Evolutionary conservation across 2,888 invertebrate genomes (phyloP), one percentile per base, ranked within the genome.

Genomic region (Hipparchia semele): DNA sequence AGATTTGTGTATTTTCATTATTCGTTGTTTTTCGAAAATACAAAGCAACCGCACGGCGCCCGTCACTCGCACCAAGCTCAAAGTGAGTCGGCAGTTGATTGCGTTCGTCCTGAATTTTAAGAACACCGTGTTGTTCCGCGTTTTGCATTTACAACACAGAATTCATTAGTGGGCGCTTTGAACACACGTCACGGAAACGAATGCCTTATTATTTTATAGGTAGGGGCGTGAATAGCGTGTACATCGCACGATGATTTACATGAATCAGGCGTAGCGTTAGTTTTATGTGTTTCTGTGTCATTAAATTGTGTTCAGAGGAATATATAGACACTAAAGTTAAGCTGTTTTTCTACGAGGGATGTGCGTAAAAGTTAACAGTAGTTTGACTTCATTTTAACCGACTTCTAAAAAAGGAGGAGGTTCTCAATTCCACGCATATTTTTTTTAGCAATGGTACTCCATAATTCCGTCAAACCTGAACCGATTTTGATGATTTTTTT

Each of bases 91-190:
- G 76, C 81, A 80, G 83, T 84, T 87, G 87, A 89, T 87, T 87
- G 85, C 86, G 82, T 87, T 84, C 83, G 84, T 82, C 80, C 80
- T 80, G 84, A 85, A 84, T 87, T 88, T 86, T 85, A 86, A 87
- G 86, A 83, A 82, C 81, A 79, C 79, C 80, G 76, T 78, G 80
- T 80, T 79, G 80, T 78, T 80, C 78, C 81, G 78, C 80, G 81
- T 81, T 82, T 81, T 80, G 82, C 82, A 82, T 84, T 83, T 80
- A 81, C 81, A 81, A 81, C 77, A 70, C 73, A 76, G 78, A 78
- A 79, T 80, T 80, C 79, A 79, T 80, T 79, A 79, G 80, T 76
- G 77, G 61, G 65, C 73, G 76, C 79, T 78, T 73, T 68, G 74
- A 71, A 61, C 67, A 69, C 53, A 69, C 58, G 71, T 69, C 75